A percentile compares a stretch with the other conserved stretches of the same genome.
Conservation (phyloP, 2,888 invertebrate genomes). For the Oscheius sp. region DNA sequence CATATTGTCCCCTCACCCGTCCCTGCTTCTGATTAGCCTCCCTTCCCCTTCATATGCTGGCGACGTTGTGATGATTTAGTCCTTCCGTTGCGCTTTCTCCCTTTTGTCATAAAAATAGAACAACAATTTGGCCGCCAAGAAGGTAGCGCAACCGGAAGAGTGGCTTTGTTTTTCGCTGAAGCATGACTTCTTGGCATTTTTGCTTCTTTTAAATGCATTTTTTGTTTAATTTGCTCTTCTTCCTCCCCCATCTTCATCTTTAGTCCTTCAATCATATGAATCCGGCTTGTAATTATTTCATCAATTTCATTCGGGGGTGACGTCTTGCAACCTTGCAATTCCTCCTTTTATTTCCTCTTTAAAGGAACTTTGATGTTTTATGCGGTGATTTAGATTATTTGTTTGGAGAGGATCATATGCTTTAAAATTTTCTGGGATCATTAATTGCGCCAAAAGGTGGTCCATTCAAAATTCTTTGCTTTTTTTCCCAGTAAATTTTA, state of each 20-base stretch:
- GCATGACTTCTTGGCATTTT: too few species aligned
- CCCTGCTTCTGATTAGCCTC: too few species aligned
- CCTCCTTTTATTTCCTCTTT: background rate
- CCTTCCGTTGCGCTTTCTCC: background rate
- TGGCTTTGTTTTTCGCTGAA: too few species aligned
- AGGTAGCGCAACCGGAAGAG: too few species aligned
- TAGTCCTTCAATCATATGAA: too few species aligned
- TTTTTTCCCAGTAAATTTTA: background rate
- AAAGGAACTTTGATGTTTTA: conserved; percentile 7
- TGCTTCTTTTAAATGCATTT: too few species aligned
- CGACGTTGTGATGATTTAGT: background rate
- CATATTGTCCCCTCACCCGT: too few species aligned
- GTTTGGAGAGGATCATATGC: background rate
- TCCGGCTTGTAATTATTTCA: too few species aligned
- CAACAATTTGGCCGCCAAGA: background rate
- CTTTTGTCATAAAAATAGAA: background rate
- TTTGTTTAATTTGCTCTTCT: too few species aligned
- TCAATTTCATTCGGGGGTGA: too few species aligned
- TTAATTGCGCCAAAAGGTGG: background rate
- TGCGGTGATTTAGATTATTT: conserved; percentile 16
- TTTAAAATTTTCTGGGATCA: background rate
- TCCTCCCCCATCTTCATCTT: too few species aligned
- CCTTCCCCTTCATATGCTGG: too few species aligned
- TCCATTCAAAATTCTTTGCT: background rate
- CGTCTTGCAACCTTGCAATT: background rate